Base-by-base conservation (phyloP, 2,797 vertebrate genomes). In the Zenarchopterus dispar region DNA sequence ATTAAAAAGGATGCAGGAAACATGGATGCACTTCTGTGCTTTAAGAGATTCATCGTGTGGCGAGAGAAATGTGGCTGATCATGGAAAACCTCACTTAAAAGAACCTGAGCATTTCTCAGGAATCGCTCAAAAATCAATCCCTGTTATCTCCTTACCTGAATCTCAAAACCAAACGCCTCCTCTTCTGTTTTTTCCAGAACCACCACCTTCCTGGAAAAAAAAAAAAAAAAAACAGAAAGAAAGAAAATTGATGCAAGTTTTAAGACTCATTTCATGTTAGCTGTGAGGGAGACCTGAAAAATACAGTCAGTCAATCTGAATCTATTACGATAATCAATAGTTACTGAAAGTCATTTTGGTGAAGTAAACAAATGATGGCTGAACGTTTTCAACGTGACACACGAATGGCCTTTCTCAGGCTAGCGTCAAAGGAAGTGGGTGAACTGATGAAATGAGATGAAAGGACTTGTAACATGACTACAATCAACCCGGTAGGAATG, bases 131-230 rank as follows among this genome's bases (percentile, higher is more conserved):
- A 19, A 31, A 0, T 2, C 8, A 17, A 21, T n/a, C 4, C 0
- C 11, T 1, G 16, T 6, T 62, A 78, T 76, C 63, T 31, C 73
- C 93, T 92, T 86, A 98, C 97, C 96, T 98, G 97, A 82, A 99
- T 97, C 91, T 99, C 97, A 66, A 99, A 99, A 39, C 97, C 97
- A 2, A 97, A 98, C 0, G 95, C 86, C 77, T 97, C 96, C 22
- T 94, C 93, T 0, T 95, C 95, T 5, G 88, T 91, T 72, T 98
- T 99, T 89, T 97, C 93, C 87, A 99, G 82, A 1, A 87, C 93
- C 83, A 98, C 91, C 62, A 94, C 88, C 82, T 95, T 96, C 83
- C 97, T 98, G 86, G 19, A 72, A 24, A 7, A 22, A 53, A 28
- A 0, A 0, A 22, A 9, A 48, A 17, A 2, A 16, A 45, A 55